These are phyloP conservation scores for Thalassaphorura encarpata DNA, from an alignment of 1,140 invertebrate species.

Conservation along the genomic window DNA sequence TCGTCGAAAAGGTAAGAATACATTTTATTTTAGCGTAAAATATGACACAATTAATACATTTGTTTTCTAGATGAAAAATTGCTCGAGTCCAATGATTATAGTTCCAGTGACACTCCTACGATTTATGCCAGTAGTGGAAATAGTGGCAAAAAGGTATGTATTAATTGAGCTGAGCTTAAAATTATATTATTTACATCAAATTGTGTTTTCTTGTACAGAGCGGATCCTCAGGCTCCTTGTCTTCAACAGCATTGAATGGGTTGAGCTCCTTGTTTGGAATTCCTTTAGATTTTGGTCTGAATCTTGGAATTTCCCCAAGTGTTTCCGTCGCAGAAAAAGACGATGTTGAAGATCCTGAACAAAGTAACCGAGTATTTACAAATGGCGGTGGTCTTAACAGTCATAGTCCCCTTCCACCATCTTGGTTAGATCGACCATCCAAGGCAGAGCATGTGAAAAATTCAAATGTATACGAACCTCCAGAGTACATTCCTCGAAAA, in stretches of 20 bases:
- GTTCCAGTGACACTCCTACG: slow-evolving; percentile 51
- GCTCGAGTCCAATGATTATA: slow-evolving; percentile 37
- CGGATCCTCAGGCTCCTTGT: background rate
- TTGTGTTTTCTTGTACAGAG: background rate
- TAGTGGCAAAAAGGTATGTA: slow-evolving; percentile 9
- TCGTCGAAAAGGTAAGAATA: slow-evolving; percentile 9
- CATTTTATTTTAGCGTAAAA: too few relatives aligned
- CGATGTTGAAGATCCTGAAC: slow-evolving; percentile 32
- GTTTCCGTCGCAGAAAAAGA: slow-evolving; percentile 22
- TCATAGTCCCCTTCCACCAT: slow-evolving; percentile 24
- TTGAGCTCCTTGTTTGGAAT: slow-evolving; percentile 71
- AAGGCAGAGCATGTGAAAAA: slow-evolving; percentile 14
- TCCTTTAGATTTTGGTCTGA: slow-evolving; percentile 56
- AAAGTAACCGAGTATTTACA: too few relatives aligned
- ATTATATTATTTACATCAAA: background rate
- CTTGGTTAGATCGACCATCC: slow-evolving; percentile 23
- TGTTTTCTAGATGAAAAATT: slow-evolving; percentile 23
- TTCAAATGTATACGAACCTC: slow-evolving; percentile 44
- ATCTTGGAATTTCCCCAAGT: slow-evolving; percentile 42
- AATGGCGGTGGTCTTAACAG: slow-evolving; percentile 40
- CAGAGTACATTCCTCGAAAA: slow-evolving; percentile 31
- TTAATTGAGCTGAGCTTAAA: background rate
- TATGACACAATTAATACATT: too few relatives aligned
- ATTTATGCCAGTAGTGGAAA: slow-evolving; percentile 48
- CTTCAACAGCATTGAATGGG: slow-evolving; percentile 19